These are phyloP conservation scores for Brachionus koreanus DNA, from an alignment of 1,140 invertebrate genomes.

Conservation along the genomic window DNA sequence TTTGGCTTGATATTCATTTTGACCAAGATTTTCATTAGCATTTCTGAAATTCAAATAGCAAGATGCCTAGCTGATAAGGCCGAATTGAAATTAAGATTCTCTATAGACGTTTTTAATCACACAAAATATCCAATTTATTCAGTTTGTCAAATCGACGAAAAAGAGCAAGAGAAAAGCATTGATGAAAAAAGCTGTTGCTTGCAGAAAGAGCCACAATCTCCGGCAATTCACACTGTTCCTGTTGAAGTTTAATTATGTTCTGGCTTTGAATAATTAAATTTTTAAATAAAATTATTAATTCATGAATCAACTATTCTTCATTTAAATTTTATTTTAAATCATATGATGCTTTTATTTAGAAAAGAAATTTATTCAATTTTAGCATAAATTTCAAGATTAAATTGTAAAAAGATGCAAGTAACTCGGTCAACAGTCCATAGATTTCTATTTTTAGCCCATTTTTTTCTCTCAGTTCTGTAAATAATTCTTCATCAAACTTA, in stretches of 20 bases:
- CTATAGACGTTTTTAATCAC: neutral
- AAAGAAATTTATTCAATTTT: neutral
- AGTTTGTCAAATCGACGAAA: neutral
- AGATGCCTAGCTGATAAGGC: neutral
- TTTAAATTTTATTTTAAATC: neutral
- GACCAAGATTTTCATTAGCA: neutral
- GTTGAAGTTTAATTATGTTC: neutral
- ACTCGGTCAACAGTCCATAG: neutral
- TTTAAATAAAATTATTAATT: slow-evolving; percentile 1
- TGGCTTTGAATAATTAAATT: neutral
- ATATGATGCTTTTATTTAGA: slow-evolving; percentile 6
- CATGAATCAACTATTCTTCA: neutral
- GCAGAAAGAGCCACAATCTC: neutral
- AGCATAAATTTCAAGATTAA: neutral
- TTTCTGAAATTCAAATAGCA: neutral
- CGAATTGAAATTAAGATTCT: neutral
- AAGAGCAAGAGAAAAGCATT: neutral
- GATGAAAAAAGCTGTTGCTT: neutral
- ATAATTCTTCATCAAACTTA: neutral
- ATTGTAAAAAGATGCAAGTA: neutral
- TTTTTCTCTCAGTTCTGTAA: slow-evolving; percentile 14
- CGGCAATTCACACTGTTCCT: neutral
- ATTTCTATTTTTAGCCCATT: neutral
- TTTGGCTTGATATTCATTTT: neutral
- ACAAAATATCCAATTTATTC: slow-evolving; percentile 9